A percentile compares a stretch with the other conserved stretches of the same genome.
These are phyloP conservation scores for Pycnomerus fuliginosus DNA, from an alignment of 2,888 invertebrate genomes.

Conservation along the genomic window DNA sequence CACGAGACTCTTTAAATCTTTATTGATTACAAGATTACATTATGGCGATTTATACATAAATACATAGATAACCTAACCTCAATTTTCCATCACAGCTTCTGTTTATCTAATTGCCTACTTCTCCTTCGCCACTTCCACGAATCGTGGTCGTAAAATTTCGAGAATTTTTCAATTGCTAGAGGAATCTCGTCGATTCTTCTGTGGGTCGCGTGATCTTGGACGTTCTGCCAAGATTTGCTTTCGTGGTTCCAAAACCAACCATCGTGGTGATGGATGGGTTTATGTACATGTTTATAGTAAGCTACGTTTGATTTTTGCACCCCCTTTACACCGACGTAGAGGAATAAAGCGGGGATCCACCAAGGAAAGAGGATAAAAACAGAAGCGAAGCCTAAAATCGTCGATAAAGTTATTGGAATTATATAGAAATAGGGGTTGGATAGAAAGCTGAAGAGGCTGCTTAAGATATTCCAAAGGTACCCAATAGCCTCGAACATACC, in stretches of 20 bases:
- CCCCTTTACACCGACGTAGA: conserved; percentile 39
- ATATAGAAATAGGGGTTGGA: conserved; percentile 56
- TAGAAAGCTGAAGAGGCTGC: conserved; percentile 34
- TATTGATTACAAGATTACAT: too few species aligned
- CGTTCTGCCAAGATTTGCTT: conserved; percentile 58
- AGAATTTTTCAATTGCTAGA: conserved; percentile 44
- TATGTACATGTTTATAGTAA: conserved; percentile 46
- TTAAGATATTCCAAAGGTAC: conserved; percentile 33
- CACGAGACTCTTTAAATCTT: background rate
- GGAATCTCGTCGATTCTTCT: conserved; percentile 8
- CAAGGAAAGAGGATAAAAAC: conserved; percentile 66
- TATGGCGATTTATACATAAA: too few species aligned
- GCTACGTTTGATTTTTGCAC: conserved; percentile 36
- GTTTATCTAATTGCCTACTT: conserved; percentile 9
- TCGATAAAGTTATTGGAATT: conserved; percentile 63
- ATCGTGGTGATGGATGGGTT: conserved; percentile 52
- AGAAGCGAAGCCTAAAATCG: conserved; percentile 63
- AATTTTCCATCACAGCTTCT: conserved; percentile 16
- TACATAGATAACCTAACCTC: too few species aligned
- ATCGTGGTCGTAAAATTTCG: conserved; percentile 46
- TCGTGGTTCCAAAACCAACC: conserved; percentile 62
- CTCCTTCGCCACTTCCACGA: conserved; percentile 44
- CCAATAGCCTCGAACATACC: conserved; percentile 40
- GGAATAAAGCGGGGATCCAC: conserved; percentile 58
- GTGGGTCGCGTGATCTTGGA: conserved; percentile 30